Evolutionary conservation across 2,113 vertebrate genomes (phyloP).

Genomic region (Vulpes ferrilata): DNA sequence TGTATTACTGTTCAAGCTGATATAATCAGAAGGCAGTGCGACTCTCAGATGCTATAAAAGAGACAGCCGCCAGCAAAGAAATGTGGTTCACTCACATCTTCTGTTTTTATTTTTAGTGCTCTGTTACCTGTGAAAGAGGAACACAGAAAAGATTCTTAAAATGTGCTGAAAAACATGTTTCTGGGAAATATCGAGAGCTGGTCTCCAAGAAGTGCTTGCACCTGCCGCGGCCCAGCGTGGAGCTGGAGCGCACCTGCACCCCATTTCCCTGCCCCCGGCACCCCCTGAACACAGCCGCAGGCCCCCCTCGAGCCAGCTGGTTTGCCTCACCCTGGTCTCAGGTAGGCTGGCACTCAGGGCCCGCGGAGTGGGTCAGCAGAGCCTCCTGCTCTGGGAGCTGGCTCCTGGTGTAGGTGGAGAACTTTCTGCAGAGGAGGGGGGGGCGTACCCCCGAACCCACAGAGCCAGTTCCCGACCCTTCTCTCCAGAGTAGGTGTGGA

Average conservation of each 20-base stretch:
- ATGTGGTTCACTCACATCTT: fast-evolving
- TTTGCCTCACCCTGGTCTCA: conserved; percentile 92
- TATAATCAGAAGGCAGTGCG: fast-evolving
- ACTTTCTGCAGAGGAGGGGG: fast-evolving
- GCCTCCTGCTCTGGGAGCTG: not conserved
- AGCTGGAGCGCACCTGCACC: conserved; percentile 88
- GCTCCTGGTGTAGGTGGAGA: not conserved
- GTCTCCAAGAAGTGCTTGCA: conserved; percentile 90
- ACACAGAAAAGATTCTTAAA: conserved; percentile 90
- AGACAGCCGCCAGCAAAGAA: fast-evolving
- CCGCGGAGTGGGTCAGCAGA: fast-evolving
- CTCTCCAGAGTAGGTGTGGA: not conserved
- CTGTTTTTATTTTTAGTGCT: conserved; percentile 87
- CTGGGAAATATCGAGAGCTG: conserved; percentile 92
- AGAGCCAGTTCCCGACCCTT: not conserved
- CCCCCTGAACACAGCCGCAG: conserved; percentile 49
- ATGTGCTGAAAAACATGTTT: conserved; percentile 92
- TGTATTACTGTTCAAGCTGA: not conserved
- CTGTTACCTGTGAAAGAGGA: conserved; percentile 90
- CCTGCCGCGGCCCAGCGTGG: conserved; percentile 87
- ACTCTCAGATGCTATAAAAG: fast-evolving
- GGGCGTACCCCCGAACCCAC: fast-evolving
- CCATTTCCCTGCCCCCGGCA: conserved; percentile 85
- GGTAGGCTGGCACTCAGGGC: conserved; percentile 78
- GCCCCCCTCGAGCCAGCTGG: conserved; percentile 86